phyloP scores from a whole-genome alignment of 2,113 vertebrate species.

The Pelodiscus sinensis region DNA sequence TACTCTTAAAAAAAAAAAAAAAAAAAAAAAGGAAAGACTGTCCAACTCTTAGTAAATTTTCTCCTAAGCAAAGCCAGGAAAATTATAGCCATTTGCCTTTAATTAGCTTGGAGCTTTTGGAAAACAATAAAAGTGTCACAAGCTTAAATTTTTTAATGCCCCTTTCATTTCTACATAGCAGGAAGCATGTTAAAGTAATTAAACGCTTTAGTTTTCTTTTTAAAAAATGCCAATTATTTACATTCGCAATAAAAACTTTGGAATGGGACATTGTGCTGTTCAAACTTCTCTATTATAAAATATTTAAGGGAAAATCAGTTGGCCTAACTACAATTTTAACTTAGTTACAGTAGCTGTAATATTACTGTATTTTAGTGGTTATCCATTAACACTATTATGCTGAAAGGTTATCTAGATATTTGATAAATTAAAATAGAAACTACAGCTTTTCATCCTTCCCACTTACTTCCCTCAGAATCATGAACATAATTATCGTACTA shows the following conservation, averaged over 20 bases:
- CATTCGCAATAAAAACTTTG: slow-evolving; percentile 74
- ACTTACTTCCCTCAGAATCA: slow-evolving; percentile 55
- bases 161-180: slow-evolving; percentile 84
- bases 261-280: slow-evolving; percentile 82
- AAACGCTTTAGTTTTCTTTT: slow-evolving; percentile 72
- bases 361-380: slow-evolving; percentile 77
- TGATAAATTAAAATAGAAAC: slow-evolving; percentile 58
- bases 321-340: slow-evolving; percentile 66
- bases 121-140: slow-evolving; percentile 82
- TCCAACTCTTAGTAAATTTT: slow-evolving; percentile 72
- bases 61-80: slow-evolving; percentile 79
- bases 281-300: slow-evolving; percentile 70
- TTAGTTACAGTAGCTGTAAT: slow-evolving; percentile 57
- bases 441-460: slow-evolving; percentile 69
- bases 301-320: slow-evolving; percentile 42
- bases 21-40: slow-evolving; percentile 69
- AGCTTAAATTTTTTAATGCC: slow-evolving; percentile 82
- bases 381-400: slow-evolving; percentile 71
- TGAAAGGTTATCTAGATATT: slow-evolving; percentile 61
- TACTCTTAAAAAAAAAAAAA: slow-evolving; percentile 78
- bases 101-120: slow-evolving; percentile 75
- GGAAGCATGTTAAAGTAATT: slow-evolving; percentile 78
- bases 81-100: slow-evolving; percentile 74
- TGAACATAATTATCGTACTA: slow-evolving; percentile 57
- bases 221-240: slow-evolving; percentile 82